Evolutionary conservation across 1,140 invertebrate genomes (phyloP).

Genomic region (Ostrea edulis): DNA sequence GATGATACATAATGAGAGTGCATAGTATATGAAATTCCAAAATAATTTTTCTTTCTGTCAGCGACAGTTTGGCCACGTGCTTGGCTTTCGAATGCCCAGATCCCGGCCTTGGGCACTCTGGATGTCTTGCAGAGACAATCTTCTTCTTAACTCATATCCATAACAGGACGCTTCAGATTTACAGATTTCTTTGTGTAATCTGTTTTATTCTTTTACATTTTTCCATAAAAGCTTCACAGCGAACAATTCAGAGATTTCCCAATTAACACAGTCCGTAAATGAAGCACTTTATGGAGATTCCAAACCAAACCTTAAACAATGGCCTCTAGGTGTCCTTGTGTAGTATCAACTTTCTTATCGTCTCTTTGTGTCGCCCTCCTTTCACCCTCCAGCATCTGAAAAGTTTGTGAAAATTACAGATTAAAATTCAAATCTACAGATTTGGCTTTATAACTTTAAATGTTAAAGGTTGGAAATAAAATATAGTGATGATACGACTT

Average conservation of each 20-base stretch:
- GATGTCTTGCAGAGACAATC: slow-evolving; percentile 29
- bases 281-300: neutral
- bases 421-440: slow-evolving; percentile 35
- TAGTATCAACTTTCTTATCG: slow-evolving; percentile 32
- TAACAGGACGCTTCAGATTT: slow-evolving; percentile 21
- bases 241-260: slow-evolving; percentile 1
- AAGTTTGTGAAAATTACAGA: neutral
- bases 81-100: slow-evolving; percentile 31
- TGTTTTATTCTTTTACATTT: slow-evolving; percentile 29
- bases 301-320: neutral
- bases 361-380: neutral
- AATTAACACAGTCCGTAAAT: slow-evolving; percentile 17
- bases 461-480: neutral
- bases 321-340: neutral
- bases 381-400: slow-evolving; percentile 4
- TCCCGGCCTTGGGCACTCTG: neutral
- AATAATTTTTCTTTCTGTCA: neutral
- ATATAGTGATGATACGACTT: neutral
- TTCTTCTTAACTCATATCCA: slow-evolving; percentile 28
- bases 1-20: neutral
- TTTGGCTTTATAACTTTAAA: slow-evolving; percentile 33
- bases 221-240: slow-evolving; percentile 20
- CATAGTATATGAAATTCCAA: neutral
- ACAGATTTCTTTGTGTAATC: slow-evolving; percentile 15
- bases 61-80: neutral